These are phyloP conservation scores for Aphelinus atriplicis DNA, from an alignment of 1,140 invertebrate genomes.

Conservation along the genomic window DNA sequence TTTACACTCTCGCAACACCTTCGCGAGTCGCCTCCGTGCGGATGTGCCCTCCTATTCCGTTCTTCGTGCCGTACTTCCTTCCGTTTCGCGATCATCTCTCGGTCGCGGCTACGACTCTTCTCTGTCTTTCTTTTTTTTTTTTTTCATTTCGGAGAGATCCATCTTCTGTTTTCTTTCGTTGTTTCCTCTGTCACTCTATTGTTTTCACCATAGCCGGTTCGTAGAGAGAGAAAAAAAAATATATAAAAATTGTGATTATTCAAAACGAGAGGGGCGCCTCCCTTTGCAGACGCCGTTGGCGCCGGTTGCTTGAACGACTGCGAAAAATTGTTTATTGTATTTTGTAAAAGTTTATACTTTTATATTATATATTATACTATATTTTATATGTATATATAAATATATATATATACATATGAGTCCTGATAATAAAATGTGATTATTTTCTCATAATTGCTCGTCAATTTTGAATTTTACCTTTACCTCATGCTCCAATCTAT, in stretches of 20 bases:
- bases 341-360: slow-evolving; percentile 28
- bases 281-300: not conserved
- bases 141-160: not conserved
- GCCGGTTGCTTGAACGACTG: slow-evolving; percentile 5
- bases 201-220: not conserved
- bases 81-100: not conserved
- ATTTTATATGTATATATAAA: not conserved
- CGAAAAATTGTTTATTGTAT: slow-evolving; percentile 29
- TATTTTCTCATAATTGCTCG: slow-evolving; percentile 26
- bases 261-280: slow-evolving; percentile 18
- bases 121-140: not conserved
- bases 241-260: too few relatives aligned
- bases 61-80: too few relatives aligned
- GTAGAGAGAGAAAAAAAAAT: too few relatives aligned
- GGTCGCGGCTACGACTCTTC: slow-evolving; percentile 10
- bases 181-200: not conserved
- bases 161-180: not conserved
- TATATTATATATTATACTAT: not conserved
- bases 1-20: slow-evolving; percentile 18
- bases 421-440: slow-evolving; percentile 39
- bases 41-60: too few relatives aligned
- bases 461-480: not conserved
- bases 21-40: slow-evolving; percentile 4
- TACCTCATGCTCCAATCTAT: too few relatives aligned
- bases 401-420: slow-evolving; percentile 16